These are phyloP conservation scores for Folsomia candida DNA, from an alignment of 2,888 invertebrate genomes.

Conservation along the genomic window DNA sequence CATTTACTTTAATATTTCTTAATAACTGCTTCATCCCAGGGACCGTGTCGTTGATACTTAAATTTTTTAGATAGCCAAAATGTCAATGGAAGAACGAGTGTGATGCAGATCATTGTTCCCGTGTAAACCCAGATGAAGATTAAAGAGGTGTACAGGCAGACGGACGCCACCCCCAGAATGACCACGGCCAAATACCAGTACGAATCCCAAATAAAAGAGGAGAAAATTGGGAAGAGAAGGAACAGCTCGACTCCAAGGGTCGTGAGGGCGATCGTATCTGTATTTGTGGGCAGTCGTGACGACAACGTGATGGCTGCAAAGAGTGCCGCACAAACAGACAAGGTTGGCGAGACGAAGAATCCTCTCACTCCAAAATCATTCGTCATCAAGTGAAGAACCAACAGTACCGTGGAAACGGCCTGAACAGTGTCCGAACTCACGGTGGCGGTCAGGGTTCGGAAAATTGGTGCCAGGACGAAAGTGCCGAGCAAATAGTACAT, in stretches of 20 bases:
- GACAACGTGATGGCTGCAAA: constrained; percentile 94
- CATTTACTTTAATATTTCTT: no score
- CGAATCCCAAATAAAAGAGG: constrained; percentile 64
- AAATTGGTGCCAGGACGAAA: constrained; percentile 62
- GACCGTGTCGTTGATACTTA: constrained; percentile 91
- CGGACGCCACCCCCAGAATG: constrained; percentile 58
- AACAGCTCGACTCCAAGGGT: constrained; percentile 84
- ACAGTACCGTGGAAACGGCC: constrained; percentile 83
- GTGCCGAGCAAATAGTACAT: constrained; percentile 20
- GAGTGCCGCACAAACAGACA: constrained; percentile 91
- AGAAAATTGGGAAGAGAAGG: constrained; percentile 80
- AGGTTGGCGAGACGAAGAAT: constrained; percentile 82
- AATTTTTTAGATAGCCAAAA: constrained; percentile 72
- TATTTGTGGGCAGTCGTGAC: constrained; percentile 79
- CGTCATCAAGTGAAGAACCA: constrained; percentile 82
- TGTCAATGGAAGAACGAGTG: constrained; percentile 69
- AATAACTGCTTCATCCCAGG: constrained; percentile 86
- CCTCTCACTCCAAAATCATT: constrained; percentile 87
- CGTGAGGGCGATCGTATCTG: constrained; percentile 85
- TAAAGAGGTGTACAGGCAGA: constrained; percentile 53
- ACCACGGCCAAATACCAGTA: constrained; percentile 57
- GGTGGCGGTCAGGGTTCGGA: constrained; percentile 92
- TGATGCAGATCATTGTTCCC: constrained; percentile 61
- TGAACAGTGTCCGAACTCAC: constrained; percentile 97
- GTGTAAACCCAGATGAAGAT: constrained; percentile 62